Percentiles rank a stretch among this genome's conserved stretches.
Conservation (phyloP, 1,140 invertebrate species). For the Trachelipus rathkii region DNA sequence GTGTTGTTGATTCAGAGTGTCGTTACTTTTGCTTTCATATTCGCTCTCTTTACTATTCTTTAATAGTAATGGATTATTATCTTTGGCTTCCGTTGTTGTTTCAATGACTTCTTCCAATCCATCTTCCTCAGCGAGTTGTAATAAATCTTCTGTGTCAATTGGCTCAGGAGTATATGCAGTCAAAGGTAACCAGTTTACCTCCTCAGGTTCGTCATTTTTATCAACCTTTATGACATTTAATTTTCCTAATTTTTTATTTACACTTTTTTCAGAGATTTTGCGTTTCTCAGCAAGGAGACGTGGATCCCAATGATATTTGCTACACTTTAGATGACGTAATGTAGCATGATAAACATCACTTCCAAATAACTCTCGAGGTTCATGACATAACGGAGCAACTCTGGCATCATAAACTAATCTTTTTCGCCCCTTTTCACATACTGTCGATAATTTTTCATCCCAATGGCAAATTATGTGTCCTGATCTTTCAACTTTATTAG, state of each 20-base stretch:
- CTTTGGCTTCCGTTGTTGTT: neutral
- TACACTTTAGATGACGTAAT: conserved; percentile 31
- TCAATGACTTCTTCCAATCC: conserved; percentile 30
- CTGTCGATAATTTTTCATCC: conserved; percentile 29
- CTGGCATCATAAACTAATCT: conserved; percentile 30
- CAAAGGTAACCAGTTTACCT: conserved; percentile 30
- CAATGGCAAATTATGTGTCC: conserved; percentile 30
- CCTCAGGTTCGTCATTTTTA: conserved; percentile 14
- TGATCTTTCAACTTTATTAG: conserved; percentile 31
- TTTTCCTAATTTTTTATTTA: neutral
- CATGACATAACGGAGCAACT: conserved; percentile 31
- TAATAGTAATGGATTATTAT: neutral
- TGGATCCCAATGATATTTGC: conserved; percentile 29
- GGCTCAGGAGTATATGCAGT: conserved; percentile 26
- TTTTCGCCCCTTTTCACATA: conserved; percentile 19
- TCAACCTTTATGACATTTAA: neutral
- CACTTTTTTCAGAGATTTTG: neutral
- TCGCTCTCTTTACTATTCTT: neutral
- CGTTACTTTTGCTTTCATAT: neutral
- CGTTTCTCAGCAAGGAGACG: neutral
- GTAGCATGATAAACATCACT: conserved; percentile 29
- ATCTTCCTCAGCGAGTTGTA: conserved; percentile 30
- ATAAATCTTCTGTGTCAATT: conserved; percentile 27
- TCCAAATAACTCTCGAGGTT: conserved; percentile 19
- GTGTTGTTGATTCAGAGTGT: neutral